Conservation (phyloP, 2,888 invertebrate genomes). For the Melanotus villosus region DNA sequence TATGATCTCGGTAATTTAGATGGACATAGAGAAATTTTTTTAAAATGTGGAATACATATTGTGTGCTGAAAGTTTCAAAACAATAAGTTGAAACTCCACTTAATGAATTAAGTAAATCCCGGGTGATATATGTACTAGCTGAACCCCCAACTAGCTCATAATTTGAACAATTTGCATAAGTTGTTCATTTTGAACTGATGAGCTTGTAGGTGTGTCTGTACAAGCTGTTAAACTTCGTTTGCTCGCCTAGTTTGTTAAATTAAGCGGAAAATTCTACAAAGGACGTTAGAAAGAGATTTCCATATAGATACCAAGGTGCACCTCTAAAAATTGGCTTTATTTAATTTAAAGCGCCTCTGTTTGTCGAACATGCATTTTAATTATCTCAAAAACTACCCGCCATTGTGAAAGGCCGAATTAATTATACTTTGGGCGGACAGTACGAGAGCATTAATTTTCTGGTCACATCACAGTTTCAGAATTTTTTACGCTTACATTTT, state of each 20-base stretch:
- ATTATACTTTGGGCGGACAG: slow-evolving; percentile 4
- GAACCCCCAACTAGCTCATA: too few relatives aligned
- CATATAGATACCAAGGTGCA: not conserved
- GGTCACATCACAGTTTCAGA: not conserved
- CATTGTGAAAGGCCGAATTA: slow-evolving; percentile 1
- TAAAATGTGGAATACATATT: too few relatives aligned
- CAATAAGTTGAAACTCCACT: too few relatives aligned
- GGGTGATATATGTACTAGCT: too few relatives aligned
- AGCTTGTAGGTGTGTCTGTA: slow-evolving; percentile 15
- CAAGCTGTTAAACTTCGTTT: slow-evolving; percentile 37
- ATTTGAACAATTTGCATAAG: slow-evolving; percentile 20
- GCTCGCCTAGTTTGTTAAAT: slow-evolving; percentile 40
- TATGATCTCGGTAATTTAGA: too few relatives aligned
- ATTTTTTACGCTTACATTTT: too few relatives aligned
- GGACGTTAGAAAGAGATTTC: slow-evolving; percentile 18
- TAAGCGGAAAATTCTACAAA: slow-evolving; percentile 47
- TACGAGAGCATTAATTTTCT: not conserved
- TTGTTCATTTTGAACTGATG: slow-evolving; percentile 19
- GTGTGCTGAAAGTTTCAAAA: too few relatives aligned
- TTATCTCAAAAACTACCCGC: slow-evolving; percentile 1
- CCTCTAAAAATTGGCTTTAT: not conserved
- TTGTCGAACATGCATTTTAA: slow-evolving; percentile 10
- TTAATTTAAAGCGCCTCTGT: slow-evolving; percentile 1
- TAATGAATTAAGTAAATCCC: too few relatives aligned
- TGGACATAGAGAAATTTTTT: too few relatives aligned